Percentiles rank a stretch among this genome's conserved stretches.
Conservation (phyloP, 2,113 vertebrate genomes). For the Dinomys branickii region DNA sequence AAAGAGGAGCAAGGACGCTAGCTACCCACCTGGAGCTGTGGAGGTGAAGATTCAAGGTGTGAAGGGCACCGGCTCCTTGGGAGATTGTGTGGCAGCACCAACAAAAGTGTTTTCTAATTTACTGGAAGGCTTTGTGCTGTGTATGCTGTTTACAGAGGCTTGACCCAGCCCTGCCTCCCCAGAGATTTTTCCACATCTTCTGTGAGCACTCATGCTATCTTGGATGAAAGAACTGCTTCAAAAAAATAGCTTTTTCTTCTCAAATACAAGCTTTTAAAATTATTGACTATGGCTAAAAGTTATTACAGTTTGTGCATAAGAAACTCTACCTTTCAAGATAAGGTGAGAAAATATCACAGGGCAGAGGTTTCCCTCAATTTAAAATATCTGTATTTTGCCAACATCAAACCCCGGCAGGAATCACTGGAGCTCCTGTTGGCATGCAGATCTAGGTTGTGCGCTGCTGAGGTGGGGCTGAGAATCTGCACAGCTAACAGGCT, state of each 20-base stretch:
- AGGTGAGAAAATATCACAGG: not conserved
- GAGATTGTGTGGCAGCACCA: not conserved
- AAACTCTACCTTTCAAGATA: not conserved
- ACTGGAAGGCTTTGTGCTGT: not conserved
- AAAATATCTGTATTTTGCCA: not conserved
- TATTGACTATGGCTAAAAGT: not conserved
- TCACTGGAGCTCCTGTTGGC: not conserved
- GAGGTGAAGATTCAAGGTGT: not conserved
- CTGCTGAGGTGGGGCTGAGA: not conserved
- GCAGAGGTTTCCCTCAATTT: not conserved
- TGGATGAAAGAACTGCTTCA: not conserved
- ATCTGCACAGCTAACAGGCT: not conserved
- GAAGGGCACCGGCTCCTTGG: not conserved
- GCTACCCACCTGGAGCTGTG: not conserved
- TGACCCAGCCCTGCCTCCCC: not conserved
- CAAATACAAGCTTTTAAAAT: not conserved
- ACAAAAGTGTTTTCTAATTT: not conserved
- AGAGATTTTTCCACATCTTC: slow-evolving; percentile 9
- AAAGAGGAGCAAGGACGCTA: not conserved
- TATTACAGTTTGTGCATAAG: not conserved
- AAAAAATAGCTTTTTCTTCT: slow-evolving; percentile 39
- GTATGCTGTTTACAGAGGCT: not conserved
- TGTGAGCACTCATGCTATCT: not conserved
- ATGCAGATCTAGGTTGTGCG: not conserved
- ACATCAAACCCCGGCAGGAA: not conserved